Evolutionary conservation across 1,140 invertebrate species (phyloP).

Genomic region (Chironomus tepperi): DNA sequence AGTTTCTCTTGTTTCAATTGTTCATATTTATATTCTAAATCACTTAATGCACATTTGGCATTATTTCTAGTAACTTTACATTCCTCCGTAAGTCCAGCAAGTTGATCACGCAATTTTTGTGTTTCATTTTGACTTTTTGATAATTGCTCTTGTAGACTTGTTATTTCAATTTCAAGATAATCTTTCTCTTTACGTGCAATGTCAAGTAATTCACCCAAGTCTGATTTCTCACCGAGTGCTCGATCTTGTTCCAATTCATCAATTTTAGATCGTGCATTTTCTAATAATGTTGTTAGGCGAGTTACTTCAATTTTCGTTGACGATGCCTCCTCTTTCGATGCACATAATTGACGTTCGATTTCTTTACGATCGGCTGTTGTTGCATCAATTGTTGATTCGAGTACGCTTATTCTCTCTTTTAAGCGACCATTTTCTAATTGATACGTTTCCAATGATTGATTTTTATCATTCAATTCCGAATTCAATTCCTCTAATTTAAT

Average conservation of each 20-base stretch:
- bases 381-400: constrained; percentile 63
- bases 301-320: constrained; percentile 64
- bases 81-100: constrained; percentile 66
- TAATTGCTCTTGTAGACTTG: constrained; percentile 65
- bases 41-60: constrained; percentile 68
- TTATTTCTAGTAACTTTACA: constrained; percentile 70
- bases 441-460: constrained; percentile 41
- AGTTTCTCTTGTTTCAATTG: constrained; percentile 62
- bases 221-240: constrained; percentile 51
- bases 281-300: constrained; percentile 63
- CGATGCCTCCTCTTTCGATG: constrained; percentile 56
- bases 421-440: constrained; percentile 53
- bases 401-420: constrained; percentile 53
- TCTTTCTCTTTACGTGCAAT: constrained; percentile 60
- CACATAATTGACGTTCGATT: constrained; percentile 58
- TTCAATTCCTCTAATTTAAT: constrained; percentile 73
- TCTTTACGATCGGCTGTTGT: constrained; percentile 60
- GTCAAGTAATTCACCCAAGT: constrained; percentile 62
- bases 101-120: constrained; percentile 60
- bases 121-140: constrained; percentile 67
- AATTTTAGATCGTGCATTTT: constrained; percentile 68
- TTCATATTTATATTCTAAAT: constrained; percentile 68
- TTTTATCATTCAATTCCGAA: constrained; percentile 51
- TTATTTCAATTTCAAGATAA: constrained; percentile 56
- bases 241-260: constrained; percentile 52